Conservation (phyloP, 2,797 vertebrate genomes). For the Sorex maritimensis region DNA sequence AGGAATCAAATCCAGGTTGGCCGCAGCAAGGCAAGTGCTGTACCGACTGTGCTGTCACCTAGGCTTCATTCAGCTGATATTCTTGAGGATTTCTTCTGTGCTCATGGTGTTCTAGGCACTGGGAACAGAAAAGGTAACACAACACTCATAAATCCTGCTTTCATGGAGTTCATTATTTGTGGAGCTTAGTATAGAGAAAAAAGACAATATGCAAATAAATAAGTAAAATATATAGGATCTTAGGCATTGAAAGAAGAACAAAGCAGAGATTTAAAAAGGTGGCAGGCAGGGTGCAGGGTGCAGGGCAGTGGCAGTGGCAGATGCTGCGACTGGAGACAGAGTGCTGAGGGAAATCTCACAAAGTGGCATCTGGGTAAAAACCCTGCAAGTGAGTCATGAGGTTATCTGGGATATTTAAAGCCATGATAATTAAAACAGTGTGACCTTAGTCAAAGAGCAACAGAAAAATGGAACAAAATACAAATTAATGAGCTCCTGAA, state of each 20-base stretch:
- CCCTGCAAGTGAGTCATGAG: constrained; percentile 9
- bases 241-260: background rate
- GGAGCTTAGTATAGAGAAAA: background rate
- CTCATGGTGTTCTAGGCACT: background rate
- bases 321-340: background rate
- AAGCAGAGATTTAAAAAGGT: background rate
- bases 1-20: background rate
- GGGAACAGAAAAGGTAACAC: background rate
- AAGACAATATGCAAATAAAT: background rate
- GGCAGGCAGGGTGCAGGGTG: background rate
- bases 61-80: background rate
- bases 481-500: background rate
- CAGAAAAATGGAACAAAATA: constrained; percentile 46
- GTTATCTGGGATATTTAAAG: constrained; percentile 63
- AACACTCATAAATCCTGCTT: constrained; percentile 4
- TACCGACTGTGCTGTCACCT: background rate
- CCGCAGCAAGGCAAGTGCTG: background rate
- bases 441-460: constrained; percentile 26
- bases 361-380: background rate
- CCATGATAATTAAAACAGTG: constrained; percentile 41
- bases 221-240: background rate
- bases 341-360: background rate
- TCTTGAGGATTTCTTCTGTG: background rate
- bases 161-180: background rate
- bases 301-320: too few relatives aligned